Conservation (phyloP, 2,113 vertebrate genomes). For the Climacteris rufus region DNA sequence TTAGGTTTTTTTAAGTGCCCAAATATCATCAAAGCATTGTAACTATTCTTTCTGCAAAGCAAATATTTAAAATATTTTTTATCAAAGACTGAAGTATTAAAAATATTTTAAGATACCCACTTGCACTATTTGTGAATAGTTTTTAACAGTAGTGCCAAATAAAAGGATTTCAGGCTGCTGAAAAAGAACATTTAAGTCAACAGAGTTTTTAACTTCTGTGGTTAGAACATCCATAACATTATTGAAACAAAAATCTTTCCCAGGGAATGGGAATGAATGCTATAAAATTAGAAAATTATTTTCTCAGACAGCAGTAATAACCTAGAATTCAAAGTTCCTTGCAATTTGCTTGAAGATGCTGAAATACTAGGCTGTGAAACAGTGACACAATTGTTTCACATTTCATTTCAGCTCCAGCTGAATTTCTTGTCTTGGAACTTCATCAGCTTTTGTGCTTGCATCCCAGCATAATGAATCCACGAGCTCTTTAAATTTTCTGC, state of each 20-base stretch:
- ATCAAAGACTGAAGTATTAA: neutral
- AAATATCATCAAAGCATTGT: neutral
- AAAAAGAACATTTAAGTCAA: neutral
- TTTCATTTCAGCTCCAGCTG: neutral
- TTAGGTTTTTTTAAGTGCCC: neutral
- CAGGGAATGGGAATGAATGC: neutral
- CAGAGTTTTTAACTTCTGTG: neutral
- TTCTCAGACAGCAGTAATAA: neutral
- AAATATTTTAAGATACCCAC: neutral
- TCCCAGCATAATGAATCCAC: neutral
- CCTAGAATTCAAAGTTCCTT: neutral
- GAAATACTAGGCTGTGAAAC: neutral
- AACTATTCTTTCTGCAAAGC: conserved; percentile 2
- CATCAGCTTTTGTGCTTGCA: neutral
- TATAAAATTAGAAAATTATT: neutral
- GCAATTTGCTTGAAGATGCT: neutral
- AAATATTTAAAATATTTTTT: conserved; percentile 46
- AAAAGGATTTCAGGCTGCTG: neutral
- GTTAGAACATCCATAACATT: neutral
- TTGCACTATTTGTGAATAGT: neutral
- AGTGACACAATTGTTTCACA: neutral
- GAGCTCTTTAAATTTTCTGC: neutral
- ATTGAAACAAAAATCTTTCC: neutral
- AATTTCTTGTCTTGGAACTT: neutral
- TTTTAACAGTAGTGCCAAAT: neutral